Percentiles rank a stretch among this genome's conserved stretches.
phyloP scores from a whole-genome alignment of 2,888 invertebrate genomes.

The Oligia fasciuncula region DNA sequence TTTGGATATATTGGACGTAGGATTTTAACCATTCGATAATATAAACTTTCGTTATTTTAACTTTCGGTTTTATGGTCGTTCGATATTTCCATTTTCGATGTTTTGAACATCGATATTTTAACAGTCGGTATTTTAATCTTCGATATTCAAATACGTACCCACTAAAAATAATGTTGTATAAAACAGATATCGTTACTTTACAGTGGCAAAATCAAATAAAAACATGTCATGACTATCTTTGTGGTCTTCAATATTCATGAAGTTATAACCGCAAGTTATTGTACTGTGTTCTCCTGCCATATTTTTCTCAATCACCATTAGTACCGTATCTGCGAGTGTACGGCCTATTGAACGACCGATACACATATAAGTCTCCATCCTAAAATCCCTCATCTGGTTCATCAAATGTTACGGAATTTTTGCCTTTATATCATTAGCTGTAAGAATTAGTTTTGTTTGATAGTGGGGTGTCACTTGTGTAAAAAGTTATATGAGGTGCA shows the following conservation, averaged over 20 bases:
- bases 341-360: conserved; percentile 84
- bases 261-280: conserved; percentile 88
- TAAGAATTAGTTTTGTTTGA: conserved; percentile 65
- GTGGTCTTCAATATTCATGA: conserved; percentile 89
- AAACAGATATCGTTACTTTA: conserved; percentile 78
- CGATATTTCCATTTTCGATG: no score
- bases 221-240: conserved; percentile 76
- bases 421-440: conserved; percentile 42
- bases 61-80: no score
- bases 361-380: conserved; percentile 74
- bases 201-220: conserved; percentile 80
- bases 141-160: no score
- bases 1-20: no score
- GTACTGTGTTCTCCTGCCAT: conserved; percentile 82
- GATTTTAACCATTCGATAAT: no score
- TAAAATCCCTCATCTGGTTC: conserved; percentile 78
- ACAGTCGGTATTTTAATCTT: no score
- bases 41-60: no score
- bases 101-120: no score
- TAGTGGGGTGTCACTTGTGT: conserved; percentile 69
- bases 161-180: conserved; percentile 29
- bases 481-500: conserved; percentile 70
- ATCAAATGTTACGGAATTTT: conserved; percentile 56
- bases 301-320: conserved; percentile 90
- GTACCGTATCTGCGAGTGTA: conserved; percentile 86